phyloP scores from a whole-genome alignment of 2,797 vertebrate species.

The Synaphobranchus kaupii region DNA sequence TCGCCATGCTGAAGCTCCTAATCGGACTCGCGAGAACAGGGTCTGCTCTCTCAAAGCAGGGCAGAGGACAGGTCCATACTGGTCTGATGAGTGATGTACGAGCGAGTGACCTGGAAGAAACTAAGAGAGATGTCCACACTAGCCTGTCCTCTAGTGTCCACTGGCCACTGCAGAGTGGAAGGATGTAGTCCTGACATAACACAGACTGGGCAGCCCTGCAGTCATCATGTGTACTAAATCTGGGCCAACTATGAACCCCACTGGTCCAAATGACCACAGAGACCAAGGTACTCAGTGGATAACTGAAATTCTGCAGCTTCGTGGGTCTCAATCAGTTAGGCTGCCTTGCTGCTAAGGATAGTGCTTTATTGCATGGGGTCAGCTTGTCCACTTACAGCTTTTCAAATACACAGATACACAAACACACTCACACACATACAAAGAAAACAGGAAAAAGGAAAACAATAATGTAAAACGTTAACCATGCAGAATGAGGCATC shows the following conservation, averaged over 20 bases:
- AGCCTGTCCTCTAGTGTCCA: background rate
- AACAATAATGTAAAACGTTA: slow-evolving; percentile 51
- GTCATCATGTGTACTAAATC: background rate
- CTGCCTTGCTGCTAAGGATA: slow-evolving; percentile 38
- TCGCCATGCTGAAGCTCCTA: background rate
- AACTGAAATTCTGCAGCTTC: slow-evolving; percentile 23
- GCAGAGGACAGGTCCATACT: background rate
- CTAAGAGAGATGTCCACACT: background rate
- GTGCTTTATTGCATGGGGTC: slow-evolving; percentile 56
- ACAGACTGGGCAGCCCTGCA: background rate
- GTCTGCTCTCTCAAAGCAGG: background rate
- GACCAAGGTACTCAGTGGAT: slow-evolving; percentile 12
- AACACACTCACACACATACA: slow-evolving; percentile 46
- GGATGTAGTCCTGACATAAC: background rate
- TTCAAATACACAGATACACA: slow-evolving; percentile 48
- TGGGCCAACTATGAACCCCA: background rate
- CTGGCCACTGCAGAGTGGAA: background rate
- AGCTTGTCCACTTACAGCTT: slow-evolving; percentile 38
- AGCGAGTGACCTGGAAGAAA: background rate
- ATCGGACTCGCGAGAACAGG: background rate
- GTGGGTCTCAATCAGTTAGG: slow-evolving; percentile 31
- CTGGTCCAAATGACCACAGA: background rate
- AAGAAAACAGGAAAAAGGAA: slow-evolving; percentile 41
- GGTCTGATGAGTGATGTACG: background rate
- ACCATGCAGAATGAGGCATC: slow-evolving; percentile 58